Evolutionary conservation across 2,113 vertebrate species (phyloP).

Genomic region (Peromyscus leucopus): DNA sequence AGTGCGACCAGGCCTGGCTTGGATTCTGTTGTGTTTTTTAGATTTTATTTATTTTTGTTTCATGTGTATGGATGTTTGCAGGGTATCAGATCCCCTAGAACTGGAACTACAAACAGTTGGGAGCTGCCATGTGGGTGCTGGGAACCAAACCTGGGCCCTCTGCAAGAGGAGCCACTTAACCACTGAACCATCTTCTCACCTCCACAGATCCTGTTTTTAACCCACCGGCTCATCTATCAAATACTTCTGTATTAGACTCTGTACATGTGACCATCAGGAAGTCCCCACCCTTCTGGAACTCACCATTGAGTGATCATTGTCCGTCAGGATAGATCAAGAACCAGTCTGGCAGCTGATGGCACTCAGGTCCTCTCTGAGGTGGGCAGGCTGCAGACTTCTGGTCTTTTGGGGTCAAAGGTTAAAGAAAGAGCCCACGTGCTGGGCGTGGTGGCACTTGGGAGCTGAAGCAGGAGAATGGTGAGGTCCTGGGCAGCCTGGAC

Average conservation of each 20-base stretch:
- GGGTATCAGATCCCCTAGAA: not conserved
- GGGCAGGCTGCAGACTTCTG: not conserved
- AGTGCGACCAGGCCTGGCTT: not conserved
- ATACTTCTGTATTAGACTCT: fast-evolving
- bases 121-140: not conserved
- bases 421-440: not conserved
- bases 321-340: not conserved
- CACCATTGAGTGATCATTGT: not conserved
- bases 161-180: not conserved
- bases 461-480: not conserved
- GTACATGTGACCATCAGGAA: not conserved
- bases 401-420: not conserved
- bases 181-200: not conserved
- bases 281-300: not conserved
- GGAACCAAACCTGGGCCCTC: not conserved
- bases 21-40: not conserved
- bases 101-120: not conserved
- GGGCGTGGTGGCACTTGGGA: not conserved
- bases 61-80: not conserved
- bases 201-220: not conserved
- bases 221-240: fast-evolving
- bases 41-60: not conserved
- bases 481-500: too few relatives aligned
- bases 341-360: not conserved
- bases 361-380: not conserved